Base-by-base conservation (phyloP, 2,113 vertebrate species). In the Carettochelys insculpta region DNA sequence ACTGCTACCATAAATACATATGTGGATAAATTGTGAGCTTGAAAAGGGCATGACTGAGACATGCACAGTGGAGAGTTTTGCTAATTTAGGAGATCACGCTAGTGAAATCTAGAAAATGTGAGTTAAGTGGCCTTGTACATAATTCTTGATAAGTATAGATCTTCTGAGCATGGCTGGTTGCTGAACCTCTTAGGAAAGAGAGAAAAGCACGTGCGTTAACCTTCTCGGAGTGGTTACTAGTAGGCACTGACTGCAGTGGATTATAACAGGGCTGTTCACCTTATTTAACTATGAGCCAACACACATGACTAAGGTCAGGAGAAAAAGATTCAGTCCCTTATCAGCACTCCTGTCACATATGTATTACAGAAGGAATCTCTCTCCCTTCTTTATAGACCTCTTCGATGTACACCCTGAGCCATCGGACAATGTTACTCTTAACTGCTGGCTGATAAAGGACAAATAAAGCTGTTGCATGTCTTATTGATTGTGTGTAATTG, bases 391-490 rank as follows among this genome's bases (percentile, higher is more conserved):
- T 94, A 82, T 80, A 85, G 90, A 71, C 14, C 90, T 27, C 86
- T 90, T 90, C 8, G 1, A 52, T 73, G 85, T 81, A 91, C 86
- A 76, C 85, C 88, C 50, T 65, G 80, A 84, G 94, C 82, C 77
- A 31, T 13, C 58, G 48, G 71, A 29, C 89, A 96, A 88, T 82
- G 85, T 90, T 96, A 92, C 76, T 82, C 45, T 77, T 92, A 94
- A 94, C 79, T 93, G 0, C 0, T 58, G 87, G 82, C 50, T 87
- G 80, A 95, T 90, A 92, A 94, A 94, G 94, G 77, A 86, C 81
- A 51, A 95, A 89, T 95, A 95, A 96, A 96, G 91, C 92, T 93
- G 77, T 88, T 93, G 94, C 77, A 94, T 53, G 82, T 31, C 78
- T 43, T 90, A 94, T 90, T 87, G 95, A 96, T 96, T 95, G 79